Conservation (phyloP, 2,888 invertebrate genomes). For the Drosophila phalerata region DNA sequence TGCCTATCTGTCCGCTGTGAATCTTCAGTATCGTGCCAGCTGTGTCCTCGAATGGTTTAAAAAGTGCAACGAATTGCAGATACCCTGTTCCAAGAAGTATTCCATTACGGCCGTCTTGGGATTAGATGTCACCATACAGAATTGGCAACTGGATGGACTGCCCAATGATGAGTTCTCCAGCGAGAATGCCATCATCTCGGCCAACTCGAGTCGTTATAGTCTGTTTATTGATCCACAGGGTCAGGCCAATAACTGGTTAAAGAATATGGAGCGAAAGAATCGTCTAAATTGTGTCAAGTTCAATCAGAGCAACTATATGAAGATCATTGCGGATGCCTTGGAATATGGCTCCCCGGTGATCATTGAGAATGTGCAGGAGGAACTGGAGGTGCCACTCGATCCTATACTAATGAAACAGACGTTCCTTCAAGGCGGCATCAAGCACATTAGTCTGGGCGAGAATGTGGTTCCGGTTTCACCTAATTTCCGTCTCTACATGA, state of each 20-base stretch:
- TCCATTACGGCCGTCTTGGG: slow-evolving; percentile 92
- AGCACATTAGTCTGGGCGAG: slow-evolving; percentile 94
- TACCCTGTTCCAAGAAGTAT: slow-evolving; percentile 92
- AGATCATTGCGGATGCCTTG: slow-evolving; percentile 88
- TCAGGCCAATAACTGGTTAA: slow-evolving; percentile 96
- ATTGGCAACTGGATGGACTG: slow-evolving; percentile 94
- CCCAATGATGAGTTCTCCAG: slow-evolving; percentile 94
- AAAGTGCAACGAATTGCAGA: slow-evolving; percentile 89
- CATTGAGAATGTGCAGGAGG: slow-evolving; percentile 94
- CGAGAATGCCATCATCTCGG: slow-evolving; percentile 94
- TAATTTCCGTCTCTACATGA: slow-evolving; percentile 93
- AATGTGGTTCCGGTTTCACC: slow-evolving; percentile 92
- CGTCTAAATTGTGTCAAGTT: slow-evolving; percentile 84
- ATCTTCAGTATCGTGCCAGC: slow-evolving; percentile 88
- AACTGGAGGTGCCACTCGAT: slow-evolving; percentile 94
- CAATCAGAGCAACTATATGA: slow-evolving; percentile 85
- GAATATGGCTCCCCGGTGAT: slow-evolving; percentile 91
- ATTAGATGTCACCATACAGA: slow-evolving; percentile 90
- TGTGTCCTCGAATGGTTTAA: slow-evolving; percentile 90
- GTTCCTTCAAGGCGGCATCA: slow-evolving; percentile 91
- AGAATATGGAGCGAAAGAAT: slow-evolving; percentile 90
- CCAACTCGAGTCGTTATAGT: slow-evolving; percentile 94
- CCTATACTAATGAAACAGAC: slow-evolving; percentile 92
- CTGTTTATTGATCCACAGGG: slow-evolving; percentile 97
- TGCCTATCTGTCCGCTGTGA: slow-evolving; percentile 95